These are phyloP conservation scores for Bombus terrestris DNA, from an alignment of 1,140 invertebrate genomes.

Conservation along the genomic window DNA sequence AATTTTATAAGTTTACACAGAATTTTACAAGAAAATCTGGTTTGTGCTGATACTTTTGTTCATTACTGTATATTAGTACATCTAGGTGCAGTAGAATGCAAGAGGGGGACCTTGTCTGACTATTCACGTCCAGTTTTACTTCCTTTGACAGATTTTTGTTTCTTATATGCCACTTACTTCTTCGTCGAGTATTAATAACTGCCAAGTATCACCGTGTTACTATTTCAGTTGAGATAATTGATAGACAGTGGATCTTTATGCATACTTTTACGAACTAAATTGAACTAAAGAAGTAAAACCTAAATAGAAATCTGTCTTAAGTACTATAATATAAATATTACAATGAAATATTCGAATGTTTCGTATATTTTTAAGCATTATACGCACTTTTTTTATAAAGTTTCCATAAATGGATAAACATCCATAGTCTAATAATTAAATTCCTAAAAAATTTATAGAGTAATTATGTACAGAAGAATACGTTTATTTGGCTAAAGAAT, in stretches of 20 bases:
- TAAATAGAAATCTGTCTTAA: no score
- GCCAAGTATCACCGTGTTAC: neutral
- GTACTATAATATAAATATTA: no score
- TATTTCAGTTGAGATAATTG: neutral
- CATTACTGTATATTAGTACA: constrained; percentile 13
- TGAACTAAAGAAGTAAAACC: no score
- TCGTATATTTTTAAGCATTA: no score
- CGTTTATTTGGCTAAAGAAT: neutral
- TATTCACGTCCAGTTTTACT: constrained; percentile 13
- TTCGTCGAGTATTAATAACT: neutral
- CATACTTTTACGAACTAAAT: no score
- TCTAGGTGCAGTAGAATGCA: constrained; percentile 28
- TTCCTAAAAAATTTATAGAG: neutral
- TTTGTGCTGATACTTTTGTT: neutral
- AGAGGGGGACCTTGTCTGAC: constrained; percentile 17
- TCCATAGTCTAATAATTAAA: no score
- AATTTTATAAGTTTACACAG: neutral
- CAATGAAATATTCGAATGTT: no score
- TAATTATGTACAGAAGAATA: neutral
- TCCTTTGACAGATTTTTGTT: constrained; percentile 4
- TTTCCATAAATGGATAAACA: no score
- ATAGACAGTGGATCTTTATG: neutral
- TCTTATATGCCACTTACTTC: neutral
- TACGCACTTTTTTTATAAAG: no score
- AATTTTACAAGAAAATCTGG: neutral